These are phyloP conservation scores for Sebastes hubbsi DNA, from an alignment of 2,797 vertebrate genomes.

Conservation along the genomic window DNA sequence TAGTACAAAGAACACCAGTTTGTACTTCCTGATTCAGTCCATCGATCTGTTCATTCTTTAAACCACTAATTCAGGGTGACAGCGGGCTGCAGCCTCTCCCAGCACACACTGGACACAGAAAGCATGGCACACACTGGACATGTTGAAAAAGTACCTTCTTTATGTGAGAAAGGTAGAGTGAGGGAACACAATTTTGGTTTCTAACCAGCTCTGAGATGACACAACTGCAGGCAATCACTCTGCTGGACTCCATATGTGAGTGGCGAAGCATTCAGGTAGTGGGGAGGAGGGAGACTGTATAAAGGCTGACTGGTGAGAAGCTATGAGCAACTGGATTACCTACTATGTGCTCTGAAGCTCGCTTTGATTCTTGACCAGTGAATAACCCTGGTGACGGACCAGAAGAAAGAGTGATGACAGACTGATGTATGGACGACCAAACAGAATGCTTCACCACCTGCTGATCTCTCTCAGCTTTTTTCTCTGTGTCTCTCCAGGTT, in stretches of 20 bases:
- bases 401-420: not conserved
- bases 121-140: not conserved
- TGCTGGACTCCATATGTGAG: not conserved
- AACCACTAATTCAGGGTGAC: not conserved
- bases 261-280: not conserved
- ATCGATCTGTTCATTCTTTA: not conserved
- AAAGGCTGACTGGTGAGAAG: not conserved
- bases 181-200: not conserved
- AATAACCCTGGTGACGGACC: not conserved
- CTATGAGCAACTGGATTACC: not conserved
- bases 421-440: not conserved
- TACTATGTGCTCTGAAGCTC: not conserved
- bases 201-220: not conserved
- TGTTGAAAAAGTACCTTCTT: not conserved
- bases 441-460: not conserved
- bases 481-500: not conserved
- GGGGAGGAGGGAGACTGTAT: not conserved
- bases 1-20: not conserved
- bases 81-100: not conserved
- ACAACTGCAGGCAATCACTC: not conserved
- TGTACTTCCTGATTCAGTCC: not conserved
- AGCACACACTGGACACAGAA: not conserved
- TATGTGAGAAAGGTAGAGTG: not conserved
- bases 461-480: not conserved
- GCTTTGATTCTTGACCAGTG: not conserved